A percentile compares a stretch with the other conserved stretches of the same genome.
Conservation (phyloP, 1,140 invertebrate species). For the Himalopsyche phryganea region DNA sequence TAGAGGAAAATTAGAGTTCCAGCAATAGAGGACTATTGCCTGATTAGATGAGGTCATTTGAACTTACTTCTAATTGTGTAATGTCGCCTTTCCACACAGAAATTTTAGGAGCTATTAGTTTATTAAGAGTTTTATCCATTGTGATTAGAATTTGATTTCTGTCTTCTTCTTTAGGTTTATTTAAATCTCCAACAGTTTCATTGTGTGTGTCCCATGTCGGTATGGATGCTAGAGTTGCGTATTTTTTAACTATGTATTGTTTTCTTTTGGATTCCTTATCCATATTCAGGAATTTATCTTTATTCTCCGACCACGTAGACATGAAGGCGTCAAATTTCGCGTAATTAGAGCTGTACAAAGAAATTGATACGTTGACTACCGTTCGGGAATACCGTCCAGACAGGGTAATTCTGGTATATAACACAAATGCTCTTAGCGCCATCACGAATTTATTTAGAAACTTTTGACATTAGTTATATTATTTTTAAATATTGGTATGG, state of each 20-base stretch:
- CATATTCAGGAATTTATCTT: slow-evolving; percentile 57
- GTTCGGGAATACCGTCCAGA: slow-evolving; percentile 1
- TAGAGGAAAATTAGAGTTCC: no score
- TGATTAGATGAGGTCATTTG: slow-evolving; percentile 2
- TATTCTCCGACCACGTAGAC: slow-evolving; percentile 40
- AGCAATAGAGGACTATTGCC: no score
- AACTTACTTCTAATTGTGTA: slow-evolving; percentile 68
- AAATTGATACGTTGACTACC: not conserved
- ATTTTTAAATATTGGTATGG: slow-evolving; percentile 4
- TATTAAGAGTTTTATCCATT: slow-evolving; percentile 46
- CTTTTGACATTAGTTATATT: slow-evolving; percentile 10
- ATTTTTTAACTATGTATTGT: slow-evolving; percentile 49
- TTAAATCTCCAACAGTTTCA: slow-evolving; percentile 40
- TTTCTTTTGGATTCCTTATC: slow-evolving; percentile 54
- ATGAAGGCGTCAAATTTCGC: slow-evolving; percentile 30
- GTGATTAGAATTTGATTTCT: slow-evolving; percentile 40
- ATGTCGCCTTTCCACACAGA: slow-evolving; percentile 78
- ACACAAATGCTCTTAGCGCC: slow-evolving; percentile 3
- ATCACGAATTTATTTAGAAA: not conserved
- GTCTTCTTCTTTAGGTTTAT: slow-evolving; percentile 37
- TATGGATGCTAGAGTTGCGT: slow-evolving; percentile 50
- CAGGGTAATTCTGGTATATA: no score
- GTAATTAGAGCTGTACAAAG: not conserved
- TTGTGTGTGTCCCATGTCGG: slow-evolving; percentile 57
- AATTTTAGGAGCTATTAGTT: slow-evolving; percentile 57